phyloP scores from a whole-genome alignment of 2,113 vertebrate species.

The Cyphomyrus plagiostoma region DNA sequence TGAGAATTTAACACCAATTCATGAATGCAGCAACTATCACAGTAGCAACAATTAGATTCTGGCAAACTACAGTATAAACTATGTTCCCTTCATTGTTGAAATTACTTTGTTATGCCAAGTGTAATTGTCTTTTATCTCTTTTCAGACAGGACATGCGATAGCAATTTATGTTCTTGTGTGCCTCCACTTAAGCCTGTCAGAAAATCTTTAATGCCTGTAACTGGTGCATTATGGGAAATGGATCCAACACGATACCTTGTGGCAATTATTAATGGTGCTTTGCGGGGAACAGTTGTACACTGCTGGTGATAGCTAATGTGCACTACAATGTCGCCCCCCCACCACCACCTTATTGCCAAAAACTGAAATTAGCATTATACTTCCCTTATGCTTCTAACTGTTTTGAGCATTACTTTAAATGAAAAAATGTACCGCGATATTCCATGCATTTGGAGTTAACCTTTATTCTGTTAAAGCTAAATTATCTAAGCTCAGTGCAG shows the following conservation, averaged over 20 bases:
- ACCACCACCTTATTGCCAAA: background rate
- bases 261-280: slow-evolving; percentile 22
- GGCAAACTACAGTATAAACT: slow-evolving; percentile 14
- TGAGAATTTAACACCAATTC: slow-evolving; percentile 18
- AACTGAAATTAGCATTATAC: background rate
- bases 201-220: slow-evolving; percentile 32
- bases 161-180: slow-evolving; percentile 31
- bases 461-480: slow-evolving; percentile 25
- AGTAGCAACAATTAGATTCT: slow-evolving; percentile 4
- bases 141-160: slow-evolving; percentile 30
- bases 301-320: slow-evolving; percentile 21
- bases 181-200: slow-evolving; percentile 26
- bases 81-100: slow-evolving; percentile 21
- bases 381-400: background rate
- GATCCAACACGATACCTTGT: slow-evolving; percentile 14
- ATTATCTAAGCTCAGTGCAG: background rate
- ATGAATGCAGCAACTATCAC: slow-evolving; percentile 6
- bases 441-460: slow-evolving; percentile 39
- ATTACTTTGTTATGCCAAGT: slow-evolving; percentile 31
- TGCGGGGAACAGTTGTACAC: slow-evolving; percentile 1
- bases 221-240: slow-evolving; percentile 29
- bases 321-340: background rate
- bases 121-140: slow-evolving; percentile 30
- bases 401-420: slow-evolving; percentile 24
- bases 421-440: slow-evolving; percentile 18